Percentiles rank a stretch among this genome's conserved stretches.
These are phyloP conservation scores for Drosophila micromelanica DNA, from an alignment of 1,140 invertebrate species.

Conservation along the genomic window DNA sequence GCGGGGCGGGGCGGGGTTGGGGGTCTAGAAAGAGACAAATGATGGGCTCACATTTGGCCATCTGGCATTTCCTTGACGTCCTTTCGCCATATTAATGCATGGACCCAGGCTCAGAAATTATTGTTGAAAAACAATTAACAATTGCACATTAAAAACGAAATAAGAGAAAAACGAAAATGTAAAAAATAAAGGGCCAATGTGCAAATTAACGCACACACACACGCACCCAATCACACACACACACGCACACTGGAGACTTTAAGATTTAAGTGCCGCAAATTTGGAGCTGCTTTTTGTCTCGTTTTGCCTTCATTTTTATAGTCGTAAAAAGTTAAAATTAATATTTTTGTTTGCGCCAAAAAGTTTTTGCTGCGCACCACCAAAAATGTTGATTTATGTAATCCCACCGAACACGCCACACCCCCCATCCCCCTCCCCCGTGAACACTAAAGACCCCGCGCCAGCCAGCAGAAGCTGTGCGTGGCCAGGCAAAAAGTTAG, in stretches of 20 bases:
- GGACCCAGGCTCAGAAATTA: conserved; percentile 43
- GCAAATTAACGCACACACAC: conserved; percentile 50
- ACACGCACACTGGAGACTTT: neutral
- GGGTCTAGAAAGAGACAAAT: neutral
- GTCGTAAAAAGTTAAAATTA: conserved; percentile 75
- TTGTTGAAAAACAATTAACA: conserved; percentile 80
- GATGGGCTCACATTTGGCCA: conserved; percentile 20
- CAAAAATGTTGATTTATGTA: conserved; percentile 81
- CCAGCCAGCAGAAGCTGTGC: neutral
- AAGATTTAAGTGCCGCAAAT: conserved; percentile 33
- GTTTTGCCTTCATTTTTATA: conserved; percentile 47
- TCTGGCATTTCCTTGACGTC: conserved; percentile 56
- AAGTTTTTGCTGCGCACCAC: conserved; percentile 52
- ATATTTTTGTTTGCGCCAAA: conserved; percentile 79
- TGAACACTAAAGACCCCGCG: neutral
- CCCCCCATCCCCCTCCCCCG: too few species aligned
- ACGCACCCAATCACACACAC: neutral
- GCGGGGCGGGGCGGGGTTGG: too few species aligned
- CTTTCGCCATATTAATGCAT: conserved; percentile 61
- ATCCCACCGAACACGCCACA: conserved; percentile 18
- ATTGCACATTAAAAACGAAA: conserved; percentile 61
- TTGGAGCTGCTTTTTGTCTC: conserved; percentile 8
- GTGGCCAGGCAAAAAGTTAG: conserved; percentile 57
- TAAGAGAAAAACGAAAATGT: conserved; percentile 13
- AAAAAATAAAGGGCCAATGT: conserved; percentile 20